Evolutionary conservation across 2,113 vertebrate genomes (phyloP).

Genomic region (Ptychochromis oligacanthus): DNA sequence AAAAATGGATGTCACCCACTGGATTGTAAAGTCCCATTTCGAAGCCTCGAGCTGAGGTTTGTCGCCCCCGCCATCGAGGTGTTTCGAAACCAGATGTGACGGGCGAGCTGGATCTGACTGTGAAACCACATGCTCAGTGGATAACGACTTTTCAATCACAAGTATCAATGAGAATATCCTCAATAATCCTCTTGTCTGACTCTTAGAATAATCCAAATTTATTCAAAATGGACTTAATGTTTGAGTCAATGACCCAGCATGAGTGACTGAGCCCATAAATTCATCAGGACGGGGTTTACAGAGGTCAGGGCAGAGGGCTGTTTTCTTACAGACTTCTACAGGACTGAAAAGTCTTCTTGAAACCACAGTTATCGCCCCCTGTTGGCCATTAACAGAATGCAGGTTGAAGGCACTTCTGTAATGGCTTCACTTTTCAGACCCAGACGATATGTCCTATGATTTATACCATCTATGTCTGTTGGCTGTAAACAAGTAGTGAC

Average conservation of each 20-base stretch:
- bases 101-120: not conserved
- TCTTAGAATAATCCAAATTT: not conserved
- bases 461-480: not conserved
- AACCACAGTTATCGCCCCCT: not conserved
- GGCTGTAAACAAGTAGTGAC: not conserved
- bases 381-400: not conserved
- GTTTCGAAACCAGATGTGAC: not conserved
- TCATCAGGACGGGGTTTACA: not conserved
- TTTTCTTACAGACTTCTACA: too few relatives aligned
- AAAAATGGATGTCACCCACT: not conserved
- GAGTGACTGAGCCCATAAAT: not conserved
- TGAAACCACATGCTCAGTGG: fast-evolving
- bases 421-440: not conserved
- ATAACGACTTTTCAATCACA: not conserved
- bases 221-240: not conserved
- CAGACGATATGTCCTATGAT: too few relatives aligned
- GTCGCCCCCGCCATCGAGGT: not conserved
- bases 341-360: not conserved
- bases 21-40: not conserved
- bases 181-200: not conserved
- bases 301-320: not conserved
- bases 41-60: not conserved
- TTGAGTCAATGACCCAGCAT: not conserved
- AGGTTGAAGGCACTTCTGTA: not conserved
- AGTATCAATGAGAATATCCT: not conserved